phyloP scores from a whole-genome alignment of 2,797 vertebrate species.

The Notamacropus eugenii region DNA sequence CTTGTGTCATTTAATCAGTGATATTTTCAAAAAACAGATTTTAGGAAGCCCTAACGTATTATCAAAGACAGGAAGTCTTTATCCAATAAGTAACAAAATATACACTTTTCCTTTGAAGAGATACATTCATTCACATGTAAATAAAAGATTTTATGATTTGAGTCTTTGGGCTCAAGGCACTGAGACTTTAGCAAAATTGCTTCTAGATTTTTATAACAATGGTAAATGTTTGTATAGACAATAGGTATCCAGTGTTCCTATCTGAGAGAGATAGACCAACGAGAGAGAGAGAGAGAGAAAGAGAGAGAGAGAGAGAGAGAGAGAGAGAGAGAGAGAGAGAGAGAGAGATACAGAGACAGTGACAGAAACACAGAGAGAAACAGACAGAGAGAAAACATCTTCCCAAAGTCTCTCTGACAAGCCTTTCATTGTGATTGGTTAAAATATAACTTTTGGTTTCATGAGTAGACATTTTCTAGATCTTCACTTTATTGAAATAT shows the following conservation, averaged over 20 bases:
- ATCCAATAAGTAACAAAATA: not conserved
- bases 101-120: not conserved
- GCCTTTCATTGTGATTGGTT: not conserved
- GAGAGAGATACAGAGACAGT: no score
- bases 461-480: not conserved
- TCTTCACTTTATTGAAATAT: not conserved
- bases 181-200: not conserved
- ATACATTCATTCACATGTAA: not conserved
- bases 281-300: no score
- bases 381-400: not conserved
- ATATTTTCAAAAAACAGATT: not conserved
- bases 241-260: not conserved
- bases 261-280: not conserved
- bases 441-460: not conserved
- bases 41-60: slow-evolving; percentile 12
- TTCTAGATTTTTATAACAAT: not conserved
- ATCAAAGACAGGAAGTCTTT: not conserved
- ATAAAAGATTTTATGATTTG: not conserved
- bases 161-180: not conserved
- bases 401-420: not conserved
- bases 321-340: not conserved
- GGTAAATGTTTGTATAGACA: not conserved
- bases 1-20: not conserved
- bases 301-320: not conserved
- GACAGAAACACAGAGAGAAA: not conserved